These are phyloP conservation scores for Tiliacea aurago DNA, from an alignment of 2,888 invertebrate genomes.

Conservation along the genomic window DNA sequence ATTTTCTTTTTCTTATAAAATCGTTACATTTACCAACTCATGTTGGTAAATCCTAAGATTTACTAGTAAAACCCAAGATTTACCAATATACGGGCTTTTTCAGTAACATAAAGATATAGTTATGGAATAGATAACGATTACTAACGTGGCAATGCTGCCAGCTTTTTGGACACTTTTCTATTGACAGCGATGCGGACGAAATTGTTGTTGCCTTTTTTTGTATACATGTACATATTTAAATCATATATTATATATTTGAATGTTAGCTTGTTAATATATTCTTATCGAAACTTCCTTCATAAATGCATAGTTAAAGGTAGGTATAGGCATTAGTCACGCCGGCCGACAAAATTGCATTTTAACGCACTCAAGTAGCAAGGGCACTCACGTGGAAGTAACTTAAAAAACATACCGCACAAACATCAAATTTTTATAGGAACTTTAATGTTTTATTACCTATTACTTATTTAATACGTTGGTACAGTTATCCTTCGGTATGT, in stretches of 20 bases:
- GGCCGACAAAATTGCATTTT: slow-evolving; percentile 29
- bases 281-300: too few species aligned
- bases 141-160: too few species aligned
- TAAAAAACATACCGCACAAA: slow-evolving; percentile 13
- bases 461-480: slow-evolving; percentile 10
- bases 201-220: not conserved
- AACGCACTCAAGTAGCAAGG: slow-evolving; percentile 43
- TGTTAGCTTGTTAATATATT: too few species aligned
- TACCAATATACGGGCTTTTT: too few species aligned
- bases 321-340: slow-evolving; percentile 25
- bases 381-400: slow-evolving; percentile 40
- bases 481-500: not conserved
- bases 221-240: not conserved
- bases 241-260: not conserved
- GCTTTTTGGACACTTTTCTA: too few species aligned
- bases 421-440: not conserved
- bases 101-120: too few species aligned
- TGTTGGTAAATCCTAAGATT: too few species aligned
- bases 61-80: too few species aligned
- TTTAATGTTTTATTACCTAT: not conserved
- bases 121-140: too few species aligned
- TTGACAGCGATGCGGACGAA: not conserved
- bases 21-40: too few species aligned
- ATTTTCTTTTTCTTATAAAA: too few species aligned
- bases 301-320: not conserved